Percentiles rank a stretch among this genome's conserved stretches.
Evolutionary conservation across 2,888 invertebrate species (phyloP).

Genomic region (Dryocosmus kuriphilus): DNA sequence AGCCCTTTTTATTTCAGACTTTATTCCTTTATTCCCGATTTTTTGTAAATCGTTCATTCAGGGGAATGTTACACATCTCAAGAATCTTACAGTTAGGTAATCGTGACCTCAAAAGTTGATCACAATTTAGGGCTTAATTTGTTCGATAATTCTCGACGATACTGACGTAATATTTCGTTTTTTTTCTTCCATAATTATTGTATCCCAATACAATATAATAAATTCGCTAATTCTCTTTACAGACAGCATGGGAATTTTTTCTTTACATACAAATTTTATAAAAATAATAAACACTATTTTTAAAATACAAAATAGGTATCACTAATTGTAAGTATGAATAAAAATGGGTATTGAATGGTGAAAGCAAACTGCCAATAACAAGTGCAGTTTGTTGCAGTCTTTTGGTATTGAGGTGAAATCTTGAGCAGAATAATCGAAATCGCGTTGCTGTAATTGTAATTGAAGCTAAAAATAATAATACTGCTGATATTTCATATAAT

Average conservation of each 20-base stretch:
- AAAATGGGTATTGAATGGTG: background rate
- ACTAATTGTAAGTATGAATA: background rate
- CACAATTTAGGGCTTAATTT: too few species aligned
- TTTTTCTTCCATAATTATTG: background rate
- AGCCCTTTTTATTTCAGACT: conserved; percentile 47
- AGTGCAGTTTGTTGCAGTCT: conserved; percentile 29
- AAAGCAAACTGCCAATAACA: background rate
- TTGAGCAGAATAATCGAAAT: conserved; percentile 16
- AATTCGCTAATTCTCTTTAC: conserved; percentile 1
- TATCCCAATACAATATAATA: background rate
- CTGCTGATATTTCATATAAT: background rate
- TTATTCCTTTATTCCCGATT: conserved; percentile 29
- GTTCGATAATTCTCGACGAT: too few species aligned
- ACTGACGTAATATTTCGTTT: background rate
- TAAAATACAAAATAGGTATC: background rate
- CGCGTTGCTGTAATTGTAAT: background rate
- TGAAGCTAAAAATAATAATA: background rate
- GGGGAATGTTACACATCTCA: background rate
- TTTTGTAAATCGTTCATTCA: background rate
- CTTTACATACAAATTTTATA: conserved; percentile 7
- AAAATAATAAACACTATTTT: conserved; percentile 3
- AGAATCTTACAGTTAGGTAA: conserved; percentile 83
- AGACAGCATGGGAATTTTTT: conserved; percentile 53
- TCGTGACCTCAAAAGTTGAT: conserved; percentile 80
- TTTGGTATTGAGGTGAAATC: conserved; percentile 2